These are phyloP conservation scores for Drosophila merina DNA, from an alignment of 2,888 invertebrate species.

Conservation along the genomic window DNA sequence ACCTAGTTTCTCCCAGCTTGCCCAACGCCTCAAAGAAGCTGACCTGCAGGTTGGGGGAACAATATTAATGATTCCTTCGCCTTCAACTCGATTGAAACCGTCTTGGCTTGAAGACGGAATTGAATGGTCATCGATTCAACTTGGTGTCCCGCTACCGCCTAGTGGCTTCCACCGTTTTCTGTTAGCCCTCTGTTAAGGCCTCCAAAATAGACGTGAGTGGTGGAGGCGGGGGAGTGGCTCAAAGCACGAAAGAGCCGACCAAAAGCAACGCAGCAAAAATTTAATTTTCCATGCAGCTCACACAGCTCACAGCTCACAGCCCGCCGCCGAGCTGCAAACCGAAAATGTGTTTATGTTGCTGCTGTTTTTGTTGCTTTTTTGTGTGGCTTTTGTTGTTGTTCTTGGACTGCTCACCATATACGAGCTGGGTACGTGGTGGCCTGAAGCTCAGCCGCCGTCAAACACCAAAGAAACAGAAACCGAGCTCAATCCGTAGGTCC, in stretches of 20 bases:
- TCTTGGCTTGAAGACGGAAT: conserved; percentile 6
- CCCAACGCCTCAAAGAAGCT: too few relatives aligned
- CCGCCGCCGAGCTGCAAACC: conserved; percentile 37
- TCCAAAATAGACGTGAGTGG: not conserved
- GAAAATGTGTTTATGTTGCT: conserved; percentile 52
- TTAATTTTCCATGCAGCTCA: conserved; percentile 77
- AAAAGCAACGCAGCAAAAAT: conserved; percentile 56
- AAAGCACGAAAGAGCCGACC: conserved; percentile 42
- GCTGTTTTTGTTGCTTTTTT: conserved; percentile 11
- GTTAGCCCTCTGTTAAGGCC: conserved; percentile 34
- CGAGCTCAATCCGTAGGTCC: conserved; percentile 33
- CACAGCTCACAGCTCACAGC: conserved; percentile 54
- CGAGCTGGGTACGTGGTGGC: conserved; percentile 43
- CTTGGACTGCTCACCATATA: conserved; percentile 41
- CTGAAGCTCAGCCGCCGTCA: conserved; percentile 33
- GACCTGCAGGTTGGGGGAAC: not conserved
- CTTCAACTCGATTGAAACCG: conserved; percentile 14
- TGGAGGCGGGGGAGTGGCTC: not conserved
- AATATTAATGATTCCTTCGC: not conserved
- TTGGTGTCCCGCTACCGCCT: conserved; percentile 12
- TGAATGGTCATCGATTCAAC: not conserved
- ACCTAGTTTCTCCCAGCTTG: conserved; percentile 11
- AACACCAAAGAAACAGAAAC: conserved; percentile 15
- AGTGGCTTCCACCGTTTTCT: conserved; percentile 8
- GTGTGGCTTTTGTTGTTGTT: conserved; percentile 39